Percentiles rank a stretch among this genome's conserved stretches.
phyloP scores from a whole-genome alignment of 1,140 invertebrate species.

The Thereuonema tuberculata region DNA sequence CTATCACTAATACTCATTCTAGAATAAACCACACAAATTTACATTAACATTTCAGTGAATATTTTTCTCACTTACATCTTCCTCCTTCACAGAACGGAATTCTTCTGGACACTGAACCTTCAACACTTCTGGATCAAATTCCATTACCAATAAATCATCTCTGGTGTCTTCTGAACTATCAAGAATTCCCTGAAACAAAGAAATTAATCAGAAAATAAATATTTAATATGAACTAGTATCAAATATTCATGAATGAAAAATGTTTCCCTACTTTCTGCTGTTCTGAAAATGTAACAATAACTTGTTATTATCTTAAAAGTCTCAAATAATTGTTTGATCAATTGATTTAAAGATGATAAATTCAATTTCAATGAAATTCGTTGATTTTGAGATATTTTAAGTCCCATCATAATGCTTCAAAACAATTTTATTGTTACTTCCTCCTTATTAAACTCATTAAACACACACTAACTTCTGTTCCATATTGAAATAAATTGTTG shows the following conservation, averaged over 20 bases:
- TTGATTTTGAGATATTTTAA: no score
- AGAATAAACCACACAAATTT: no score
- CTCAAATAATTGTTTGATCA: not conserved
- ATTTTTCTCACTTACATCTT: constrained; percentile 36
- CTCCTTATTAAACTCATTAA: no score
- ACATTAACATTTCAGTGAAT: no score
- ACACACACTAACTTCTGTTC: no score
- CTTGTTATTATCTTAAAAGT: not conserved
- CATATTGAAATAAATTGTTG: no score
- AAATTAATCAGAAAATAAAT: no score
- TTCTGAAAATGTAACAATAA: not conserved
- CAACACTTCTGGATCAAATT: constrained; percentile 54
- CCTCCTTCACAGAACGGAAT: constrained; percentile 43
- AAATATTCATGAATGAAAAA: not conserved
- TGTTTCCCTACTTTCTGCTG: no score
- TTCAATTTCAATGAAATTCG: no score
- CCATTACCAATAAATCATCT: constrained; percentile 34
- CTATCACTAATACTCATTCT: no score
- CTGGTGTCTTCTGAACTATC: constrained; percentile 24
- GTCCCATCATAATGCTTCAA: no score
- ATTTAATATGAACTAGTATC: not conserved
- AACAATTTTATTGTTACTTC: no score
- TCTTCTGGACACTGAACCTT: constrained; percentile 50
- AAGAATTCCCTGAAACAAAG: not conserved
- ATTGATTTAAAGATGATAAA: not conserved